Base-by-base conservation (phyloP, 2,888 invertebrate species). In the Nysson spinosus region DNA sequence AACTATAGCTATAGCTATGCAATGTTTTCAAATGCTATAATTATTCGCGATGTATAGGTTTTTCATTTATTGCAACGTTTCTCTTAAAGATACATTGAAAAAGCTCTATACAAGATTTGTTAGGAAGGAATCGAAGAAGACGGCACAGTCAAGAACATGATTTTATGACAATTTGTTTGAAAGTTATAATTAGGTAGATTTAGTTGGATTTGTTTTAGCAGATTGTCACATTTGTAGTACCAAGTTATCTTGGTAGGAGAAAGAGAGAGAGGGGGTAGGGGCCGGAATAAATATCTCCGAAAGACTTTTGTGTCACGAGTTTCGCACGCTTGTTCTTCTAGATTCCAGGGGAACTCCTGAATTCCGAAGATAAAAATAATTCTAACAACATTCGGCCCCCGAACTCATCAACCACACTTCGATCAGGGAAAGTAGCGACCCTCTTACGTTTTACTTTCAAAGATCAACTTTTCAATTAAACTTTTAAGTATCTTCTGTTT, bases 391-490 rank as follows among this genome's bases (percentile, higher is more conserved):
- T 47, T 47, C 55, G 39, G 17, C 14, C 32, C 12, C 22, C 24
- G 5, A 47, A 56, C 40, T 46, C 17, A 40, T 34, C 22, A 22
- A n/a, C 26, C 43, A 6, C 26, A 35, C 14, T 35, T 26, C 43
- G 12, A 6, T 14, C 7, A 16, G 11, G 7, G 32, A 35, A 24
- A 16, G 16, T 22, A 26, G 32, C 17, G 24, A 6, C 6, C 26
- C 24, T 35, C 42, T 11, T 6, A 30, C 40, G 1, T 11, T 37
- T 19, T 4, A 20, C 16, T n/a, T 7, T 24, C 12, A 24, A 28
- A 49, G 34, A 56, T 49, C 49, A 40, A 56, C 34, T 49, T 56
- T 56, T 49, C 56, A 49, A 56, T 56, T 49, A 56, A 47, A 56
- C 24, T 56, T 56, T 19, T 3, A 34, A 49, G 26, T 22, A 26